phyloP scores from a whole-genome alignment of 2,888 invertebrate genomes.

The Cryptophagus acutangulus region DNA sequence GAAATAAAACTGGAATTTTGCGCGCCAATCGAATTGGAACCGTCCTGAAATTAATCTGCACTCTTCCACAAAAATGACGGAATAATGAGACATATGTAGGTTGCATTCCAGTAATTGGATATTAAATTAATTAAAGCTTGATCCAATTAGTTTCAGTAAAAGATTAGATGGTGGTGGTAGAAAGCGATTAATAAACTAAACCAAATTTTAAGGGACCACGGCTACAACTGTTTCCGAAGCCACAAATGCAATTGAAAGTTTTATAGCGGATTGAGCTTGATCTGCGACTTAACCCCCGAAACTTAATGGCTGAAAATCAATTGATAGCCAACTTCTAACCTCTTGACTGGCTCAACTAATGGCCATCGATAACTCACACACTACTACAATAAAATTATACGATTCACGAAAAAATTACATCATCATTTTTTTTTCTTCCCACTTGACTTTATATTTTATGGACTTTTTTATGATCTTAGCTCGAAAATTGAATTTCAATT shows the following conservation, averaged over 20 bases:
- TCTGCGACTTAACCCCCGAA: constrained; percentile 15
- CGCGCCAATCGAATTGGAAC: too few relatives aligned
- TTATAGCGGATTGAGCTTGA: constrained; percentile 14
- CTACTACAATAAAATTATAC: constrained; percentile 12
- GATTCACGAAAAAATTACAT: constrained; percentile 8
- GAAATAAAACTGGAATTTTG: too few relatives aligned
- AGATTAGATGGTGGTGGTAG: too few relatives aligned
- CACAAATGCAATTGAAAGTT: constrained; percentile 19
- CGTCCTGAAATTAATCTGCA: too few relatives aligned
- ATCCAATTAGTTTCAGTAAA: too few relatives aligned
- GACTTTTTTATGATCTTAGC: too few relatives aligned
- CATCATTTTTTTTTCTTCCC: constrained; percentile 5
- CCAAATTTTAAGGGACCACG: constrained; percentile 5
- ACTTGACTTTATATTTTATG: too few relatives aligned
- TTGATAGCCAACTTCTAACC: constrained; percentile 11
- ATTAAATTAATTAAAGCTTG: too few relatives aligned
- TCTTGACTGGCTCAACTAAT: constrained; percentile 5
- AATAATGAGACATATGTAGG: too few relatives aligned
- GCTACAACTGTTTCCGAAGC: constrained; percentile 14
- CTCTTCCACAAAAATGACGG: too few relatives aligned
- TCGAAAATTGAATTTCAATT: too few relatives aligned
- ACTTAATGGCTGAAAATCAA: constrained; percentile 16
- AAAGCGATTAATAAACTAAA: constrained; percentile 9
- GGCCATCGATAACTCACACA: constrained; percentile 9
- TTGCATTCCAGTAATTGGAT: too few relatives aligned